These are phyloP conservation scores for Miltochrista miniata DNA, from an alignment of 2,888 invertebrate species.

Conservation along the genomic window DNA sequence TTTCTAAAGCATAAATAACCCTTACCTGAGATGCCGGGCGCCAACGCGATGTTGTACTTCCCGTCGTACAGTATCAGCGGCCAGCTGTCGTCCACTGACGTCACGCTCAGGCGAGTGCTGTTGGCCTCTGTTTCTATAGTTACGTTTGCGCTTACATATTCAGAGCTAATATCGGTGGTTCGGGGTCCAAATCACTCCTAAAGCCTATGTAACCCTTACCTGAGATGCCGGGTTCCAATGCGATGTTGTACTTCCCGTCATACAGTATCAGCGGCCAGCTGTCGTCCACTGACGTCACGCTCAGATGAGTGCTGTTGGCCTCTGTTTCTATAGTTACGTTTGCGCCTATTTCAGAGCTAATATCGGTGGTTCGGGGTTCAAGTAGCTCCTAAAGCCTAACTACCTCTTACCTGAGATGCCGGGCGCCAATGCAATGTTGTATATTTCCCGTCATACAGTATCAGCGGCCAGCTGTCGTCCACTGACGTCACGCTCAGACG, in stretches of 20 bases:
- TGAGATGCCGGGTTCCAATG: constrained; percentile 64
- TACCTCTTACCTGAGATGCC: too few species aligned
- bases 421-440: too few species aligned
- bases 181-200: constrained; percentile 60
- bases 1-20: too few species aligned
- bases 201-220: constrained; percentile 39
- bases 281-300: constrained; percentile 57
- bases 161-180: constrained; percentile 60
- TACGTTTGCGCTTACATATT: constrained; percentile 23
- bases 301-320: constrained; percentile 49
- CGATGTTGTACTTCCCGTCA: constrained; percentile 68
- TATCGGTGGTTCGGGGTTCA: constrained; percentile 66
- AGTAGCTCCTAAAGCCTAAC: too few species aligned
- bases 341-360: too few species aligned
- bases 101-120: too few species aligned
- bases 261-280: constrained; percentile 60
- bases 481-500: too few species aligned
- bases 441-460: constrained; percentile 23
- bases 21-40: too few species aligned
- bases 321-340: constrained; percentile 39
- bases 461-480: background rate
- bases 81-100: background rate
- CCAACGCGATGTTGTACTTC: too few species aligned
- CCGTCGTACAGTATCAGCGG: too few species aligned
- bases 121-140: too few species aligned